Percentiles rank a stretch among this genome's conserved stretches.
phyloP scores from a whole-genome alignment of 2,888 invertebrate genomes.

The Nudaria mundana region DNA sequence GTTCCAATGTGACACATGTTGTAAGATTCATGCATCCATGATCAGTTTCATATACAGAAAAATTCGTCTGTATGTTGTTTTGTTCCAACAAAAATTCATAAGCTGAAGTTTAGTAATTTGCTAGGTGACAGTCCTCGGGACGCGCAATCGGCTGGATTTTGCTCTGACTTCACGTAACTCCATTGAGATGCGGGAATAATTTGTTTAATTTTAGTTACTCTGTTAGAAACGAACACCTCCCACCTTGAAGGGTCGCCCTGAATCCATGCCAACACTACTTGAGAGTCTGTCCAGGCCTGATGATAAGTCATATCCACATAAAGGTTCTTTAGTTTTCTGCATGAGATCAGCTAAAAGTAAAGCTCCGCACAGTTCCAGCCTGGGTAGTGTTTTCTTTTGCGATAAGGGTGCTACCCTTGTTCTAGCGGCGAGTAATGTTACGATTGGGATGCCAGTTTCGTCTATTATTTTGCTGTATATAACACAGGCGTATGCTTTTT shows the following conservation, averaged over 20 bases:
- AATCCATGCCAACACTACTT: conserved; percentile 5
- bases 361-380: conserved; percentile 22
- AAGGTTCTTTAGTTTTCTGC: too few relatives aligned
- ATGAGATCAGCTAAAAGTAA: conserved; percentile 4
- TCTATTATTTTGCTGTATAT: too few relatives aligned
- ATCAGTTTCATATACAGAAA: too few relatives aligned
- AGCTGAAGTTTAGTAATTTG: conserved; percentile 16
- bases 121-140: conserved; percentile 6
- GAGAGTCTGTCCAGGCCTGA: conserved; percentile 12
- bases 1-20: too few relatives aligned
- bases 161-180: background rate
- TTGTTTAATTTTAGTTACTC: conserved; percentile 2
- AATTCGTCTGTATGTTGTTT: too few relatives aligned
- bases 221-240: conserved; percentile 5
- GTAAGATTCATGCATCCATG: too few relatives aligned
- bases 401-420: conserved; percentile 19
- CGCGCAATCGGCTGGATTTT: conserved; percentile 7
- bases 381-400: conserved; percentile 15
- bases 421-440: conserved; percentile 15
- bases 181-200: conserved; percentile 1
- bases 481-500: conserved; percentile 20
- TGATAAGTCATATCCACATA: too few relatives aligned
- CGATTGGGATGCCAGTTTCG: background rate
- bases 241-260: conserved; percentile 4
- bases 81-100: too few relatives aligned